Evolutionary conservation across 2,797 vertebrate species (phyloP).

Genomic region (Monodelphis domestica): DNA sequence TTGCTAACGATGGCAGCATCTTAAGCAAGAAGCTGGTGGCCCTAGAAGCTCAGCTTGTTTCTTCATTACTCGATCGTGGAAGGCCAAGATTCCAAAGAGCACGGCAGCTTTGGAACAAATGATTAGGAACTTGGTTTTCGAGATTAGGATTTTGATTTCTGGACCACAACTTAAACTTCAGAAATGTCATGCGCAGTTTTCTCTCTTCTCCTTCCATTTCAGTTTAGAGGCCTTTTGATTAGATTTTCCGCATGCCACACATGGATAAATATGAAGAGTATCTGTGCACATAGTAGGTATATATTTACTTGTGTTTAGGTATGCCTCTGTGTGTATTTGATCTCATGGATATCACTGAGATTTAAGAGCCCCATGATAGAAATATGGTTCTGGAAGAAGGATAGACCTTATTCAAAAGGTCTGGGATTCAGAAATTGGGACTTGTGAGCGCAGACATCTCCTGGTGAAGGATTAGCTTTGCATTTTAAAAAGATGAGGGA

Average conservation of each 20-base stretch:
- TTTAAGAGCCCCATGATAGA: neutral
- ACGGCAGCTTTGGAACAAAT: neutral
- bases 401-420: neutral
- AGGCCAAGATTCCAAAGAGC: neutral
- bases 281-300: neutral
- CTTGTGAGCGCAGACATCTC: neutral
- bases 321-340: neutral
- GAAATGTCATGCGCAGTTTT: neutral
- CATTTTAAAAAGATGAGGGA: neutral
- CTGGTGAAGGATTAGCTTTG: neutral
- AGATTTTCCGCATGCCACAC: neutral
- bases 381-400: neutral
- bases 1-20: fast-evolving
- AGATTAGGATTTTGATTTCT: neutral
- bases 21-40: neutral
- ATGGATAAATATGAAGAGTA: neutral
- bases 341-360: neutral
- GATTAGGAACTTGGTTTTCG: neutral
- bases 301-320: neutral
- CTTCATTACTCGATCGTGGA: neutral
- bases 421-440: neutral
- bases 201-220: neutral
- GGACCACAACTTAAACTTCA: neutral
- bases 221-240: neutral
- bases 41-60: neutral